Evolutionary conservation across 2,888 invertebrate genomes (phyloP).

Genomic region (Plebejus melissa): DNA sequence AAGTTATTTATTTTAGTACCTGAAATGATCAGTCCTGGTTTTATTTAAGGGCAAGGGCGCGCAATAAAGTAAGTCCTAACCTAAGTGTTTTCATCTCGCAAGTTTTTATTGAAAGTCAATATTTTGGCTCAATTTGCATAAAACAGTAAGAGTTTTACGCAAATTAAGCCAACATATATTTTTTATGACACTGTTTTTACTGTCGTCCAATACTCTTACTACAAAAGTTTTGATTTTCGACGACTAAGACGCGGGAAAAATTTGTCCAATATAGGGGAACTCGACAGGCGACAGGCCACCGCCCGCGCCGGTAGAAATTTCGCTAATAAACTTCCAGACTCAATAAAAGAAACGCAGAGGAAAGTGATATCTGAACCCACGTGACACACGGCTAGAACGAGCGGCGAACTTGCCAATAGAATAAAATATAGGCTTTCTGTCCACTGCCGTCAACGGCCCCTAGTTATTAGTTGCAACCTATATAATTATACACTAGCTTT

Average conservation of each 20-base stretch:
- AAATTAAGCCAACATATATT: too few relatives aligned
- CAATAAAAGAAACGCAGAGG: slow-evolving; percentile 68
- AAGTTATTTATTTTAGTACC: too few relatives aligned
- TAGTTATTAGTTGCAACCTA: too few relatives aligned
- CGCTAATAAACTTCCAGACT: slow-evolving; percentile 66
- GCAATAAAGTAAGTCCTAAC: not conserved
- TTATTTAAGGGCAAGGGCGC: not conserved
- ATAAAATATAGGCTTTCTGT: slow-evolving; percentile 13
- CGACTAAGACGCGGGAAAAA: not conserved
- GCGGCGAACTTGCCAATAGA: slow-evolving; percentile 20
- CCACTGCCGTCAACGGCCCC: too few relatives aligned
- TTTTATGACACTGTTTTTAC: not conserved
- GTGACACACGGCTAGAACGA: slow-evolving; percentile 42
- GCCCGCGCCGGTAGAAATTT: slow-evolving; percentile 48
- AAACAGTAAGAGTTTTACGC: not conserved
- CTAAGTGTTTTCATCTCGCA: not conserved
- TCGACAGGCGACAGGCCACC: slow-evolving; percentile 6
- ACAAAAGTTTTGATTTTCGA: not conserved
- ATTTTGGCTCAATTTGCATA: not conserved
- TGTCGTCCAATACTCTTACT: not conserved
- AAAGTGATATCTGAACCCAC: slow-evolving; percentile 56
- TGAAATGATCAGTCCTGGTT: not conserved
- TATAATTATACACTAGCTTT: too few relatives aligned
- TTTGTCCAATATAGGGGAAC: slow-evolving; percentile 6
- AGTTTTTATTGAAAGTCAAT: not conserved